Evolutionary conservation across 2,888 invertebrate species (phyloP).

Genomic region (Nemoura dubitans): DNA sequence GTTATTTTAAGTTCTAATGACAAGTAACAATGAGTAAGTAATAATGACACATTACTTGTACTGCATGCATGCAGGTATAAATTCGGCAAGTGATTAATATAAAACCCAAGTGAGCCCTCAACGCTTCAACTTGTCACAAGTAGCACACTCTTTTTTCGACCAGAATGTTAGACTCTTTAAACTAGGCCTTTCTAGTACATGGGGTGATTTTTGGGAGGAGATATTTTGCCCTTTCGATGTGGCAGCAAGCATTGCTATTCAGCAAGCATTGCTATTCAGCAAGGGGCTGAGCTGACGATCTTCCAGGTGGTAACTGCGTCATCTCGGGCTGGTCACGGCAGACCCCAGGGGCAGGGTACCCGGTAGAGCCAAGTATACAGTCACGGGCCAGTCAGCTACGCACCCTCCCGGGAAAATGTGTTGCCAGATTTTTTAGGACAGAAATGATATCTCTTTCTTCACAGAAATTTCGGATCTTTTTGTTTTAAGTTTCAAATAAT

Average conservation of each 20-base stretch:
- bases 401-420: neutral
- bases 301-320: neutral
- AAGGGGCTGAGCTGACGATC: neutral
- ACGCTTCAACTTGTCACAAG: too few species aligned
- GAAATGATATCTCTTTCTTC: neutral
- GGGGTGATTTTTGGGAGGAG: too few species aligned
- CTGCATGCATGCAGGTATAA: neutral
- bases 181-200: too few species aligned
- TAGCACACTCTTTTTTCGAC: too few species aligned
- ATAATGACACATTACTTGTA: neutral
- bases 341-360: neutral
- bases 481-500: neutral
- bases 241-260: neutral
- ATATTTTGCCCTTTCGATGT: too few species aligned
- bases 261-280: neutral
- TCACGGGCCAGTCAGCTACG: neutral
- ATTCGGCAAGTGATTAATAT: neutral
- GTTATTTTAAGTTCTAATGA: too few species aligned
- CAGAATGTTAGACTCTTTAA: too few species aligned
- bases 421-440: neutral
- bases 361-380: neutral
- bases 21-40: neutral
- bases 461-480: neutral
- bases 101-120: too few species aligned
- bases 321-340: neutral